Percentiles rank a stretch among this genome's conserved stretches.
Evolutionary conservation across 1,140 invertebrate genomes (phyloP).

Genomic region (Brachionus angularis): DNA sequence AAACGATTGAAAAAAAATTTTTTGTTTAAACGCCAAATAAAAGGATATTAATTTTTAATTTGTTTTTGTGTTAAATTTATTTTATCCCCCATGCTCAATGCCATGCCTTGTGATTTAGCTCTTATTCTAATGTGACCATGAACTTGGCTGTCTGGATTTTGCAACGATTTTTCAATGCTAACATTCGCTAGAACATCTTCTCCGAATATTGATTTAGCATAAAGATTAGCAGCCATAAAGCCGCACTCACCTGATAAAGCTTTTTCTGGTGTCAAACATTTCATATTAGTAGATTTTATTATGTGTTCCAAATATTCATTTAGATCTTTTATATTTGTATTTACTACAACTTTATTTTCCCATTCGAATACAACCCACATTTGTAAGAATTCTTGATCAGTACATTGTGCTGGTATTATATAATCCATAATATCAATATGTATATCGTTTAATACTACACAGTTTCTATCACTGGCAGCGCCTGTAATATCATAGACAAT

Average conservation of each 20-base stretch:
- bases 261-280: conserved; percentile 84
- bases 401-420: conserved; percentile 90
- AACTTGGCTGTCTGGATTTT: conserved; percentile 79
- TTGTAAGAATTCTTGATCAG: conserved; percentile 87
- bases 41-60: conserved; percentile 4
- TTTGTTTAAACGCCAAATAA: too few relatives aligned
- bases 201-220: conserved; percentile 96
- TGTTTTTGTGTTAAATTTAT: conserved; percentile 41
- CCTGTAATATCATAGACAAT: conserved; percentile 95
- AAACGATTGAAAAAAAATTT: too few relatives aligned
- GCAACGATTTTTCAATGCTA: conserved; percentile 88
- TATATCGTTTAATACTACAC: conserved; percentile 96
- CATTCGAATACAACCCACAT: conserved; percentile 99
- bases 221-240: conserved; percentile 98
- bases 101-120: conserved; percentile 98
- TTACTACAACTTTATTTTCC: conserved; percentile 97
- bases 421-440: conserved; percentile 99
- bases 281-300: conserved; percentile 94
- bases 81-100: conserved; percentile 68
- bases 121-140: conserved; percentile 93
- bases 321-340: conserved; percentile 86
- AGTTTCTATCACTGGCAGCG: conserved; percentile 85
- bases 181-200: conserved; percentile 97
- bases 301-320: conserved; percentile 87
- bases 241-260: conserved; percentile 91